Evolutionary conservation across 2,888 invertebrate genomes (phyloP).

Genomic region (Meghimatium bilineatum): DNA sequence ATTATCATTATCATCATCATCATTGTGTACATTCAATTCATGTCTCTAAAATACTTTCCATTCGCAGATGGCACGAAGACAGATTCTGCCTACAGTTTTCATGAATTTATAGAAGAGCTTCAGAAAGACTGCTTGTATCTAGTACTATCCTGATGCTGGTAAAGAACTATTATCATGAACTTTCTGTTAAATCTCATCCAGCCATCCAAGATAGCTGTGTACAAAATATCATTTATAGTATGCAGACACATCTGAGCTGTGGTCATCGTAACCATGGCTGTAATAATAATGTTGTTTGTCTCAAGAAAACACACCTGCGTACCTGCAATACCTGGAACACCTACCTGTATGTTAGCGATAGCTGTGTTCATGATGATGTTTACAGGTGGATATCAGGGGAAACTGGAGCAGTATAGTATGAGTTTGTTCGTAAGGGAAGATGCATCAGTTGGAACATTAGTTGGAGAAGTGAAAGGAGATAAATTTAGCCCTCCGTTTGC

Average conservation of each 20-base stretch:
- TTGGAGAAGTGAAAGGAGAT: constrained; percentile 45
- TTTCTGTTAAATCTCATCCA: not conserved
- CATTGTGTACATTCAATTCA: no score
- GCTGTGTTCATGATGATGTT: not conserved
- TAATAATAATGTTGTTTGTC: not conserved
- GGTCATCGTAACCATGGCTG: not conserved
- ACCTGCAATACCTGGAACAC: not conserved
- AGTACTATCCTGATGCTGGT: not conserved
- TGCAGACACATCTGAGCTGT: not conserved
- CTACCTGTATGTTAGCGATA: not conserved
- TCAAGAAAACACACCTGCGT: not conserved
- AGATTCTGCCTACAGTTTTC: no score
- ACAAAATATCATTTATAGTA: not conserved
- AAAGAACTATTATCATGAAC: not conserved
- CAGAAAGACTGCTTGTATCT: no score
- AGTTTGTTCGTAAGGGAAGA: constrained; percentile 93
- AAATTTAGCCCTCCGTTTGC: constrained; percentile 28
- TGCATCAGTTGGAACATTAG: constrained; percentile 89
- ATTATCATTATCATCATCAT: no score
- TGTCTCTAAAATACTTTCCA: no score
- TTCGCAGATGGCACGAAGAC: no score
- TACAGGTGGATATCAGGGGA: constrained; percentile 78
- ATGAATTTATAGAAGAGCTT: no score
- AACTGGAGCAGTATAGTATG: constrained; percentile 89
- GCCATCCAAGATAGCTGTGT: constrained; percentile 13